A percentile compares a stretch with the other conserved stretches of the same genome.
These are phyloP conservation scores for Terrapene triunguis DNA, from an alignment of 2,113 vertebrate species.

Conservation along the genomic window DNA sequence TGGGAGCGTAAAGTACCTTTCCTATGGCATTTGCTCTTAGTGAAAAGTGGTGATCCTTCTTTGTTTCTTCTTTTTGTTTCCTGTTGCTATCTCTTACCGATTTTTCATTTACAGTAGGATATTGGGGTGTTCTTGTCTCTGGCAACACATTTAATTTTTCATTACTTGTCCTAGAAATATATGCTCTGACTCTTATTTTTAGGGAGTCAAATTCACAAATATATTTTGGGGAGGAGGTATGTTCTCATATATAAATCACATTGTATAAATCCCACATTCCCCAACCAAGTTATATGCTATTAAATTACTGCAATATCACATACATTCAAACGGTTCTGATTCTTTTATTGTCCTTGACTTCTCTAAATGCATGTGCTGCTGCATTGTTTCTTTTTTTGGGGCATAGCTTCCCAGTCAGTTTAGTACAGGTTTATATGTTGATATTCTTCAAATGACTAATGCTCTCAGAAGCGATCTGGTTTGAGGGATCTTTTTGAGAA, in stretches of 20 bases:
- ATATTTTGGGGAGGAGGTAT: no score
- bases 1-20: not conserved
- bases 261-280: not conserved
- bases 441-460: not conserved
- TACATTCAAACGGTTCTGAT: accelerated
- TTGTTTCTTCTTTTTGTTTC: no score
- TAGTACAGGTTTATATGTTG: not conserved
- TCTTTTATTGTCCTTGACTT: not conserved
- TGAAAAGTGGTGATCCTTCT: no score
- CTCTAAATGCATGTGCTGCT: not conserved
- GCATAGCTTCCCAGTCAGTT: not conserved
- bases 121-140: no score
- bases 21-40: not conserved
- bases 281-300: not conserved
- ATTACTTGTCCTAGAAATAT: no score
- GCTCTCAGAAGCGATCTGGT: not conserved
- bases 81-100: no score
- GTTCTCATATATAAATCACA: no score
- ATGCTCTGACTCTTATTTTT: no score
- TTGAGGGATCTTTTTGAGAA: not conserved
- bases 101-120: no score
- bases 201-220: no score
- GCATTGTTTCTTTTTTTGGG: not conserved
- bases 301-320: not conserved
- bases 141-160: no score